Base-by-base conservation (phyloP, 2,797 vertebrate genomes). In the Toxotes lorentzi region DNA sequence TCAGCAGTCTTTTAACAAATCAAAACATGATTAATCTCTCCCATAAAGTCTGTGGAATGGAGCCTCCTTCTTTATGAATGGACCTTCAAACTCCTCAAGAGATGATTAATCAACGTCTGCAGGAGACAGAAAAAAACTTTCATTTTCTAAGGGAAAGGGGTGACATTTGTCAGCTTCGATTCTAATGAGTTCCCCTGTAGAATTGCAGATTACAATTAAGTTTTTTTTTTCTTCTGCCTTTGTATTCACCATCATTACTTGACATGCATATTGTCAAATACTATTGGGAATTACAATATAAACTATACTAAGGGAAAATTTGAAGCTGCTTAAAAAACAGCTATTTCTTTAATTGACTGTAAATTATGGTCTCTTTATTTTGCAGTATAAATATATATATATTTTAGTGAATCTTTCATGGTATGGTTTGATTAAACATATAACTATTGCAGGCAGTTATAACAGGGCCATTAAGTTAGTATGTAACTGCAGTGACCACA, bases 1-100 rank as follows among this genome's bases (percentile, higher is more conserved):
- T 90, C 88, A 91, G 88, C 87, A 91, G 81, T 90, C 89, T 79
- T 89, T 89, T 83, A 89, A 88, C 79, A 87, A 91, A 92, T 92
- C 82, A 90, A 90, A 91, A 88, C 83, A 89, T 90, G 92, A 94
- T 92, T 90, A 91, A 93, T 93, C 81, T 85, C 86, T 40, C 76
- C 79, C 59, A 89, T 91, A 88, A 86, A 86, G 62, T 70, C 53
- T 65, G 69, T 3, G 54, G 64, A 87, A 89, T 54, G 58, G 67
- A 82, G 79, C 73, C 62, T 74, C 70, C 41, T 41, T 87, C 73
- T 86, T 86, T 86, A 87, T 88, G 82, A 88, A 87, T 85, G 82
- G 84, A 90, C 89, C 80, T 90, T 90, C 82, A 90, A 88, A 76
- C 78, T 87, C 79, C 69, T 88, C 69, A 71, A 78, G 74, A 83